phyloP scores from a whole-genome alignment of 2,113 vertebrate species.

The Haemorhous mexicanus region DNA sequence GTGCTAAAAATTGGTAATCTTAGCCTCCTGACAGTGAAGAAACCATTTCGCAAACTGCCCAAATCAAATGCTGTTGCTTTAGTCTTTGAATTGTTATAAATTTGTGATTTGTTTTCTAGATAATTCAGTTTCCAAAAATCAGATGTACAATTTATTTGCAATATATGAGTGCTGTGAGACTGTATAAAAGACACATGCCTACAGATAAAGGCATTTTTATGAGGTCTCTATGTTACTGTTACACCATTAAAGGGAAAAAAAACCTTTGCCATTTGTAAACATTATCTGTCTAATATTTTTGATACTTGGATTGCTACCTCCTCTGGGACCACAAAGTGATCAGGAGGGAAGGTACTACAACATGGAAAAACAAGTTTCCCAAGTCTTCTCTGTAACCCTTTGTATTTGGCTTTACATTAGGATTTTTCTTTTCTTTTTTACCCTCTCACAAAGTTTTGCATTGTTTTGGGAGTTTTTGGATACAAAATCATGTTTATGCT shows the following conservation, averaged over 20 bases:
- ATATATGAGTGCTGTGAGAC: background rate
- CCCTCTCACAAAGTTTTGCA: background rate
- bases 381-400: background rate
- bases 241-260: background rate
- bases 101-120: background rate
- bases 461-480: background rate
- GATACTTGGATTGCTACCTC: background rate
- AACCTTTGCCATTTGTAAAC: background rate
- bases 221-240: background rate
- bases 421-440: background rate
- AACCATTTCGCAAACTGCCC: background rate
- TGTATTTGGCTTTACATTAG: background rate
- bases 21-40: background rate
- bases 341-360: background rate
- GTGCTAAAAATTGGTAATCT: constrained; percentile 11
- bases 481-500: background rate
- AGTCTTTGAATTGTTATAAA: background rate
- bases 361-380: background rate
- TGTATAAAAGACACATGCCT: background rate
- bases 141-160: background rate
- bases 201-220: background rate
- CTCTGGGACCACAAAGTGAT: background rate
- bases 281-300: background rate
- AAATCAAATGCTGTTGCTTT: constrained; percentile 12
- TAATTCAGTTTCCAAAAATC: background rate